These are phyloP conservation scores for Heliornis fulica DNA, from an alignment of 2,113 vertebrate species.

Conservation along the genomic window DNA sequence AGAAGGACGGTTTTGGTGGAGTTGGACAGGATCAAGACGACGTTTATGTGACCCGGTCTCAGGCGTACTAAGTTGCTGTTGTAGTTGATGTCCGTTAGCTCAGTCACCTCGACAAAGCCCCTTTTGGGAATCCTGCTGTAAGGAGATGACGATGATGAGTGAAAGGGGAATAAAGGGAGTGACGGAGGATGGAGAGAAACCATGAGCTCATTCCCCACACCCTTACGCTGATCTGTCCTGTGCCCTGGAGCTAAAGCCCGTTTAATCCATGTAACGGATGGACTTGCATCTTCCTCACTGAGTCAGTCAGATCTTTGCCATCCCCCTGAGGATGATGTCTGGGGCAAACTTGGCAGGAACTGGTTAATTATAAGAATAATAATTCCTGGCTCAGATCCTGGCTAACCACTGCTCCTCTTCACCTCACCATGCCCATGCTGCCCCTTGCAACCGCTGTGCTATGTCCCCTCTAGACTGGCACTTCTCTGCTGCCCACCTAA, in stretches of 20 bases:
- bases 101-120: slow-evolving; percentile 94
- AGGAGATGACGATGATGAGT: neutral
- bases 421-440: accelerated
- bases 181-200: neutral
- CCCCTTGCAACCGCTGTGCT: too few relatives aligned
- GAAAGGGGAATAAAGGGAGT: neutral
- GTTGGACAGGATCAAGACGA: slow-evolving; percentile 93
- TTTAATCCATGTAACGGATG: neutral
- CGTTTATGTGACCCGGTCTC: slow-evolving; percentile 93
- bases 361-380: neutral
- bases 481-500: neutral
- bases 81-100: slow-evolving; percentile 94
- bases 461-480: accelerated
- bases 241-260: neutral
- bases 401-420: neutral
- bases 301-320: neutral
- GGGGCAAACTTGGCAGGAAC: neutral
- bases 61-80: slow-evolving; percentile 93
- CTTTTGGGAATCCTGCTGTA: slow-evolving; percentile 87
- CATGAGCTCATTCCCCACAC: accelerated
- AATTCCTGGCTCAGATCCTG: neutral
- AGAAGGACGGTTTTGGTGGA: slow-evolving; percentile 89
- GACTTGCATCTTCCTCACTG: neutral
- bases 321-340: accelerated
- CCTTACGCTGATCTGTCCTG: neutral